Conservation (phyloP, 2,113 vertebrate species). For the Sylvia atricapilla region DNA sequence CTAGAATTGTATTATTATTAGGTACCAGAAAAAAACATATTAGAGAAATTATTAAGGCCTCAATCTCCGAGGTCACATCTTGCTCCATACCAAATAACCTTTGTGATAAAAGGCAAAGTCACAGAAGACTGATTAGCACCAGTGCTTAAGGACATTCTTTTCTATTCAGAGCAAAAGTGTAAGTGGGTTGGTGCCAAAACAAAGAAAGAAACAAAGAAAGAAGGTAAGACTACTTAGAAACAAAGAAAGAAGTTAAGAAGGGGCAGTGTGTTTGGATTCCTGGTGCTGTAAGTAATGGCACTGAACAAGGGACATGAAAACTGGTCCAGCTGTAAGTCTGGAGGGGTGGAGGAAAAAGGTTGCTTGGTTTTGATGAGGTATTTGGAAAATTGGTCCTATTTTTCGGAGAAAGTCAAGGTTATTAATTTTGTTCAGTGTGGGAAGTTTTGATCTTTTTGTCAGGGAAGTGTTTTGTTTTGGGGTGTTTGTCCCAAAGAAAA, state of each 20-base stretch:
- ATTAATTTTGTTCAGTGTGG: not conserved
- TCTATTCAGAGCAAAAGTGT: not conserved
- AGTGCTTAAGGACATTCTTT: not conserved
- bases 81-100: not conserved
- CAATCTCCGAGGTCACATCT: not conserved
- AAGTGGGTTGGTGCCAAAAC: not conserved
- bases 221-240: not conserved
- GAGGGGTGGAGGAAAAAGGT: not conserved
- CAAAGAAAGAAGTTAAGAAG: not conserved
- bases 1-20: not conserved
- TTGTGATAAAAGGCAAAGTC: not conserved
- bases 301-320: not conserved
- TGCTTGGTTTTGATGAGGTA: not conserved
- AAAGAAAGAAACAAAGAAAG: not conserved
- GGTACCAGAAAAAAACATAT: not conserved
- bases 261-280: not conserved
- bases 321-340: not conserved
- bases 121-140: not conserved
- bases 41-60: not conserved
- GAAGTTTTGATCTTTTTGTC: not conserved
- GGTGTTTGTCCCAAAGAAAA: not conserved
- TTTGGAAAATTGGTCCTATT: not conserved
- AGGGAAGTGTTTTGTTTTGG: not conserved
- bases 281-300: not conserved
- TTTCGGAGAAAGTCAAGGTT: not conserved